Base-by-base conservation (phyloP, 2,797 vertebrate species). In the Sebastes umbrosus region DNA sequence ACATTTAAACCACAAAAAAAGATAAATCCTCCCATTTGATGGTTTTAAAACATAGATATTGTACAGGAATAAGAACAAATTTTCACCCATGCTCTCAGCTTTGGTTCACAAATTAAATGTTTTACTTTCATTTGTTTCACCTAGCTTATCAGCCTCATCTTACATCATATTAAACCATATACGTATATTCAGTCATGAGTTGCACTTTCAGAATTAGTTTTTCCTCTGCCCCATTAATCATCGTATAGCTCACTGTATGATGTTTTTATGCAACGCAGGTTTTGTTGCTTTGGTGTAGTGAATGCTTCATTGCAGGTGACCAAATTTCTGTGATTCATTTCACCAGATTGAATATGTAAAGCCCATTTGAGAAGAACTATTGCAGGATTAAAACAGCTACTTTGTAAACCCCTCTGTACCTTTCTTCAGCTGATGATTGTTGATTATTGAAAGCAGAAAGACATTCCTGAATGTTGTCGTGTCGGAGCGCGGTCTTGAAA, bases 401-500 rank as follows among this genome's bases (percentile, higher is more conserved):
- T 76, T 83, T 68, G 59, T 43, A 31, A 83, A 50, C 60, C 75
- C 73, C 73, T 81, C 32, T 77, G 34, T 46, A 65, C 70, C 52
- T 79, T 55, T 46, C 14, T 79, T 67, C 50, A 36, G 36, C 27
- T 69, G 39, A 73, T 71, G 16, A 65, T 70, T 55, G 73, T 84
- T 71, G 67, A 29, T 87, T 67, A 59, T 77, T 63, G 52, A 87
- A 83, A 87, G 80, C 64, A 84, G 85, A 90, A 87, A 90, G 87
- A 94, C 92, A 95, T 94, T 94, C 92, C 93, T 92, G 82, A 90
- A 85, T 84, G 86, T 90, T 90, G 46, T 77, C 29, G 71, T 70
- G 73, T 81, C 64, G 24, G 55, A 63, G 70, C 73, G 80, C 18
- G 9, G 68, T 77, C 63, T 74, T 77, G 62, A 82, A 72, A 66